Base-by-base conservation (phyloP, 1,140 invertebrate species). In the Plectrocnemia conspersa region DNA sequence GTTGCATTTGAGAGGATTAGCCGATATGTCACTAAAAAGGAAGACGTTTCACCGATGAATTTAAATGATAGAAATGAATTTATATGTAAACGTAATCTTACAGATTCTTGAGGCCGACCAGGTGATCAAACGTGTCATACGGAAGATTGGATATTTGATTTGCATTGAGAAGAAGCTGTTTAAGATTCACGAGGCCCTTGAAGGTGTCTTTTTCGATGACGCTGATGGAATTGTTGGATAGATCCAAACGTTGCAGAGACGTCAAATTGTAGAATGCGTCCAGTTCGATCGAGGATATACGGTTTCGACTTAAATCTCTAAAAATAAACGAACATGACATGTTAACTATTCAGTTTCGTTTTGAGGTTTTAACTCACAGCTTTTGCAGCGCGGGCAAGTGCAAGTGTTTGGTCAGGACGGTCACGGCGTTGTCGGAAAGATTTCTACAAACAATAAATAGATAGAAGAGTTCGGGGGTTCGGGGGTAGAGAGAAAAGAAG, bases 1-100 rank as follows among this genome's bases (percentile, higher is more conserved):
- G 64, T 93, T 85, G 68, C 91, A 93, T 45, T 82, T 80, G 64
- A 91, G 75, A 2, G 84, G 86, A 72, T 91, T 90, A 40, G 77
- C 79, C 21, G 84, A 84, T 59, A 90, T 73, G 64, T 90, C 85
- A 35, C 87, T 89, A 69, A 19, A 79, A 73, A 61, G 42, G 16
- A 29, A 25, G 23, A 29, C 16, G 13, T 16, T 11, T 21, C 13
- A 9, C 33, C 15, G 2, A 24, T 38, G 16, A 52, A 10, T 15
- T 18, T 27, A 41, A 11, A 36, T 7, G 3, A 52, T 52, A 9
- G 10, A 19, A 45, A 45, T 18, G 9, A 41, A 22, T 22, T 46
- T 42, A 53, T 16, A 40, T 63, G 19, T 54, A 52, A 52, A 25
- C 24, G 47, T 16, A 61, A 63, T 83, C 84, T 82, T 77, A 88